Base-by-base conservation (phyloP, 2,888 invertebrate species). In the Allolobophora icterica region DNA sequence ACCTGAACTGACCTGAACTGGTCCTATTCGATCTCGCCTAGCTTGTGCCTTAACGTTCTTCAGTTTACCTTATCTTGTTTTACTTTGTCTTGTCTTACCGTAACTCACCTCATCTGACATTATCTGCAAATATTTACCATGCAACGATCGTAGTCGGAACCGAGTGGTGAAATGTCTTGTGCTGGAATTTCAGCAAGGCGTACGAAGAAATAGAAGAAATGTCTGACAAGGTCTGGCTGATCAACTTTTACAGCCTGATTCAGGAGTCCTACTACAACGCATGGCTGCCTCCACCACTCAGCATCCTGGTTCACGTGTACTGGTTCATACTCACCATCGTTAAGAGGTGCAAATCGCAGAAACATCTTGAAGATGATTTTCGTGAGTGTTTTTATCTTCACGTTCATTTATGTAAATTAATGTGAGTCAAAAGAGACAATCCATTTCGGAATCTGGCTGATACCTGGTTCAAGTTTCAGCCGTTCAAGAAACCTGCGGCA, bases 271-370 rank as follows among this genome's bases (percentile, higher is more conserved):
- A 91, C 91, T 42, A 91, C 58, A 24, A 52, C 19, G 52, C 35
- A 3, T 92, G 92, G 92, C 92, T 92, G 89, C 92, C 92, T 45
- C 92, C 92, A 19, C 92, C 92, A 52, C 89, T 92, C 71, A 92
- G 91, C 90, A 91, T 92, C n/a, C 30, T 92, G 6, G 71, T 40
- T 84, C 89, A 91, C 87, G 15, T 92, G 19, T 40, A 35, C 91
- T 90, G n/a, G 21, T 87, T 35, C 19, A 35, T 87, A 17, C 6
- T 4, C 87, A 24, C 6, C 38, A 38, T 87, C 87, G 87, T 87
- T 8, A 87, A 38, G 38, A 87, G 35, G 15, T 71, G 71, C n/a
- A 8, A n/a, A 30, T 3, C n/a, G 71, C 2, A n/a, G 71, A 71
- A 71, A n/a, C 30, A 0, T n/a, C 4, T 8, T 30, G 34, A 84